Evolutionary conservation across 2,797 vertebrate species (phyloP).

Genomic region (Lates japonicus): DNA sequence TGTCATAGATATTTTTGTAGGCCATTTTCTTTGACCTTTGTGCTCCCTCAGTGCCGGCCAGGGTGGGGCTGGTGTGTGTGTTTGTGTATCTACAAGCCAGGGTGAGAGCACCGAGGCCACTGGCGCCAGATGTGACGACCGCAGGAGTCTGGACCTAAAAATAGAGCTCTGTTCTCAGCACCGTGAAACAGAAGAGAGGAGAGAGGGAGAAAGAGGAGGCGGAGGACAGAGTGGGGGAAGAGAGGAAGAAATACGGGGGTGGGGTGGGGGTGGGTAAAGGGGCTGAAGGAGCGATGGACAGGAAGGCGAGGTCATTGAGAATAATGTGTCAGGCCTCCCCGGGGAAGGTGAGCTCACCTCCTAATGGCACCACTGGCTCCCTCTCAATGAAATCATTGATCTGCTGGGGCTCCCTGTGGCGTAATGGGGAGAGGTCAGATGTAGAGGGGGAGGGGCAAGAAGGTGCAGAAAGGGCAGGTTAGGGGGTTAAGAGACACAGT

Average conservation of each 20-base stretch:
- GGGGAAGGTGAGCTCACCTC: slow-evolving; percentile 87
- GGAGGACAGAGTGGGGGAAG: slow-evolving; percentile 25
- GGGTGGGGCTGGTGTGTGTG: slow-evolving; percentile 64
- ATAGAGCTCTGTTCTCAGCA: slow-evolving; percentile 88
- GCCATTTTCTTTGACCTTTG: slow-evolving; percentile 79
- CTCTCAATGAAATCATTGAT: slow-evolving; percentile 89
- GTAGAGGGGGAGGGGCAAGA: slow-evolving; percentile 25
- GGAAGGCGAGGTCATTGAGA: slow-evolving; percentile 79
- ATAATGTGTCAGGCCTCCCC: slow-evolving; percentile 74
- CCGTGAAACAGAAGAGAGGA: slow-evolving; percentile 74
- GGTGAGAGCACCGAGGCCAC: slow-evolving; percentile 81
- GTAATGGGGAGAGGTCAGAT: slow-evolving; percentile 74
- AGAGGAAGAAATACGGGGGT: slow-evolving; percentile 27
- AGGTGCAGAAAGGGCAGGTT: slow-evolving; percentile 52
- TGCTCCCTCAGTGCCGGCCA: slow-evolving; percentile 63
- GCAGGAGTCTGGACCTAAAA: slow-evolving; percentile 87
- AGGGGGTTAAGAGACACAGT: slow-evolving; percentile 43
- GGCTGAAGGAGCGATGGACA: slow-evolving; percentile 52
- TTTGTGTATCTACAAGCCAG: slow-evolving; percentile 78
- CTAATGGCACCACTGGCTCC: slow-evolving; percentile 83
- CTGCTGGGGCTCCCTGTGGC: slow-evolving; percentile 60
- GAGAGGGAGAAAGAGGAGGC: slow-evolving; percentile 43
- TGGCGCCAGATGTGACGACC: slow-evolving; percentile 90
- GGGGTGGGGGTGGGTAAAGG: slow-evolving; percentile 36
- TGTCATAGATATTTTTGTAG: slow-evolving; percentile 76